These are phyloP conservation scores for Epicampocera succincta DNA, from an alignment of 2,888 invertebrate species.

Conservation along the genomic window DNA sequence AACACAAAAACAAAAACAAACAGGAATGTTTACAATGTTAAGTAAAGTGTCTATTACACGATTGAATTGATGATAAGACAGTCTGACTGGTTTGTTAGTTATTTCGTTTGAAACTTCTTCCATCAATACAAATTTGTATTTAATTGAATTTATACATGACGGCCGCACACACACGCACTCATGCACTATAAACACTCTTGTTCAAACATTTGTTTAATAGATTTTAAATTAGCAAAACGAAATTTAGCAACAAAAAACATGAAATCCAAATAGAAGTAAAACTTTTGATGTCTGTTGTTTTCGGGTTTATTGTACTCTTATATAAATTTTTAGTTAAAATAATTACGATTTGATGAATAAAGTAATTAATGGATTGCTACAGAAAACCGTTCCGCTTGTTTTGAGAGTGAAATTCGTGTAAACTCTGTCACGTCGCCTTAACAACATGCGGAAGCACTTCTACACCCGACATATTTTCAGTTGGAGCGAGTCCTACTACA, in stretches of 20 bases:
- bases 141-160: conserved; percentile 62
- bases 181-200: conserved; percentile 6
- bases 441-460: no score
- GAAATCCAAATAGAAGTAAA: not conserved
- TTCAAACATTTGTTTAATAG: conserved; percentile 13
- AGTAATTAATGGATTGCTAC: not conserved
- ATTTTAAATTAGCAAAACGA: not conserved
- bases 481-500: no score
- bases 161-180: conserved; percentile 12
- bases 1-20: not conserved
- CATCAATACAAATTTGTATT: conserved; percentile 56
- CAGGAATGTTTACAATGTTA: conserved; percentile 6
- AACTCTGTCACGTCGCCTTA: no score
- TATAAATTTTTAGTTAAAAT: conserved; percentile 9
- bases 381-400: no score
- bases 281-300: not conserved
- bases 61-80: conserved; percentile 46
- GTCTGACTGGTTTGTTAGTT: conserved; percentile 23
- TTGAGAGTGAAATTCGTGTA: no score
- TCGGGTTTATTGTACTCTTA: not conserved
- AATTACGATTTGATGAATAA: conserved; percentile 14
- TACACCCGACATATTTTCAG: no score
- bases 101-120: conserved; percentile 24
- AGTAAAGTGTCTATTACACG: conserved; percentile 46
- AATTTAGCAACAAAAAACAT: not conserved